Conservation (phyloP, 2,113 vertebrate species). For the Chascanopsetta lugubris region DNA sequence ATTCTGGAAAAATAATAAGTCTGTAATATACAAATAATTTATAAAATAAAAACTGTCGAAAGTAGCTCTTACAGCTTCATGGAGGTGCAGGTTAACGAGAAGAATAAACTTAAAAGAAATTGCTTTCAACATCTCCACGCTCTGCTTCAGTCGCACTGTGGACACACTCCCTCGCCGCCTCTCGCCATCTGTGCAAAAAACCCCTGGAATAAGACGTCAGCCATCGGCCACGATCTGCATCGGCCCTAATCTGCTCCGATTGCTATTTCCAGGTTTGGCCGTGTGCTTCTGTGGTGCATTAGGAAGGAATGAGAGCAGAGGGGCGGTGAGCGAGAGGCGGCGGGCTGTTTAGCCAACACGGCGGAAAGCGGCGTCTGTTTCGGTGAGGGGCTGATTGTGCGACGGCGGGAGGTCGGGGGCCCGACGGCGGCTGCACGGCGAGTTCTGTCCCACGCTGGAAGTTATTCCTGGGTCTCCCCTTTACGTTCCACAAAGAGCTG, state of each 20-base stretch:
- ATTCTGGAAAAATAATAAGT: too few relatives aligned
- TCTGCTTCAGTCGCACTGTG: background rate
- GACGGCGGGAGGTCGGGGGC: background rate
- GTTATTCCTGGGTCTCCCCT: constrained; percentile 72
- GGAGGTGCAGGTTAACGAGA: too few relatives aligned
- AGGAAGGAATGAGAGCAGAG: constrained; percentile 3
- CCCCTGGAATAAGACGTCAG: constrained; percentile 4
- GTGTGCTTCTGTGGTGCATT: background rate
- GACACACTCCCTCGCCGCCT: background rate
- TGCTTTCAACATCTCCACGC: too few relatives aligned
- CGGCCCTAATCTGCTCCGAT: constrained; percentile 15
- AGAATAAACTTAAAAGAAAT: too few relatives aligned
- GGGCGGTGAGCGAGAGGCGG: constrained; percentile 14
- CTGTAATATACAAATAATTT: too few relatives aligned
- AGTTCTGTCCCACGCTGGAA: constrained; percentile 59
- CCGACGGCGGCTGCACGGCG: constrained; percentile 5
- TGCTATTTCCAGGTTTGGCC: constrained; percentile 28
- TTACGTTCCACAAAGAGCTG: constrained; percentile 53
- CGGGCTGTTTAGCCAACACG: constrained; percentile 38
- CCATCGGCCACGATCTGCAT: background rate
- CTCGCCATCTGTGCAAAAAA: background rate
- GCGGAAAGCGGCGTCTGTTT: background rate
- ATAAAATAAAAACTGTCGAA: too few relatives aligned
- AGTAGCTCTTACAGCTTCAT: too few relatives aligned
- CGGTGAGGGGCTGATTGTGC: constrained; percentile 44